phyloP scores from a whole-genome alignment of 2,888 invertebrate genomes.

The Venusia cambrica region DNA sequence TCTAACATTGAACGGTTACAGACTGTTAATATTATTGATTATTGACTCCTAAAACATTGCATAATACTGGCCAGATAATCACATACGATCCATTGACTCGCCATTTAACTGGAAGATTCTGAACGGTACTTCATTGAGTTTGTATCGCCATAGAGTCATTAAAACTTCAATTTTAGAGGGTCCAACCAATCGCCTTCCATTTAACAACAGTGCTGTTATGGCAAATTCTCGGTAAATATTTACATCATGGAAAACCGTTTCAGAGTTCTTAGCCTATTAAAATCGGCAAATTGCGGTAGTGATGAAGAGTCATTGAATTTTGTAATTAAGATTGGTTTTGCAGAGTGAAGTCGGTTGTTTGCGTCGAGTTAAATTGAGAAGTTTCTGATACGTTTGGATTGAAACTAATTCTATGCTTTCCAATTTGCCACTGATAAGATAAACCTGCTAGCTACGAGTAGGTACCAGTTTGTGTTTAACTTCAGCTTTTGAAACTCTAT shows the following conservation, averaged over 20 bases:
- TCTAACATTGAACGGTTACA: too few species aligned
- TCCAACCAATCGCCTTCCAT: conserved; percentile 32
- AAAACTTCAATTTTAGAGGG: conserved; percentile 50
- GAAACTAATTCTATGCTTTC: too few species aligned
- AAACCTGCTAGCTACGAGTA: too few species aligned
- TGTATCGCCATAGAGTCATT: conserved; percentile 46
- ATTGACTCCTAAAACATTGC: too few species aligned
- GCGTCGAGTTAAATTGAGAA: conserved; percentile 1
- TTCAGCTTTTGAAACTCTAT: too few species aligned
- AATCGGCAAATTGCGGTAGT: conserved; percentile 18
- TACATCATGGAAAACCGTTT: conserved; percentile 11
- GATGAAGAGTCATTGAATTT: conserved; percentile 11
- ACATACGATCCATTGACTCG: too few species aligned
- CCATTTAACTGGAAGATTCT: conserved; percentile 9
- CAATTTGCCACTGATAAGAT: too few species aligned
- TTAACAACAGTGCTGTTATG: conserved; percentile 35
- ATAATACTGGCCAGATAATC: too few species aligned
- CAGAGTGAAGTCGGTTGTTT: conserved; percentile 3
- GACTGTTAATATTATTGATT: too few species aligned
- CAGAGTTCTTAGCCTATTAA: conserved; percentile 12
- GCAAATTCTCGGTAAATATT: conserved; percentile 13
- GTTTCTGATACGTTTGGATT: too few species aligned
- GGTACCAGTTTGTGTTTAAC: too few species aligned
- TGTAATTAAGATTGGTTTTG: conserved; percentile 5
- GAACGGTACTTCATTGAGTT: conserved; percentile 39